A percentile compares a stretch with the other conserved stretches of the same genome.
phyloP scores from a whole-genome alignment of 2,888 invertebrate genomes.

The Drosophila falleni region DNA sequence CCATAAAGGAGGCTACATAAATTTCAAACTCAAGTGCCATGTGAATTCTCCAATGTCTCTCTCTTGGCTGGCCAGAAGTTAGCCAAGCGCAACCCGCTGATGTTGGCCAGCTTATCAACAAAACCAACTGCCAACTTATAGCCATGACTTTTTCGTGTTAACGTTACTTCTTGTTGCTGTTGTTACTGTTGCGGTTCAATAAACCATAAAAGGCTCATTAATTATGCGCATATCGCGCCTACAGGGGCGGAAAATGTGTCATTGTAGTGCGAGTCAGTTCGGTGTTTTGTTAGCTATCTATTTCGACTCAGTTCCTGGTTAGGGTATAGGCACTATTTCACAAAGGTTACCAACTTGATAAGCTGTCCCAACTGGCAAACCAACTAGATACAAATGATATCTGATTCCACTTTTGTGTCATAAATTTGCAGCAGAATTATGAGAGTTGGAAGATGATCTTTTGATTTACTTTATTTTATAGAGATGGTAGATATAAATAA shows the following conservation, averaged over 20 bases:
- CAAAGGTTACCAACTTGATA: background rate
- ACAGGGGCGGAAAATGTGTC: constrained; percentile 80
- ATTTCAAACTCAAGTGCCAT: constrained; percentile 83
- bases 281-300: constrained; percentile 35
- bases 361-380: background rate
- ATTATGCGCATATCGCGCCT: constrained; percentile 84
- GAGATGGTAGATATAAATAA: no score
- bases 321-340: constrained; percentile 34
- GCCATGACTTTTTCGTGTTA: constrained; percentile 69
- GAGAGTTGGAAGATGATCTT: no score
- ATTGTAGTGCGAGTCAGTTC: constrained; percentile 29
- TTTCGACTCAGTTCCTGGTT: constrained; percentile 36
- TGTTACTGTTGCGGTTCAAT: constrained; percentile 80
- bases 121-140: constrained; percentile 43
- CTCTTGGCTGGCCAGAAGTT: constrained; percentile 59
- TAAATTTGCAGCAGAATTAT: background rate
- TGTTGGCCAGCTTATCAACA: constrained; percentile 67
- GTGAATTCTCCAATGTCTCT: constrained; percentile 28
- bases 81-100: constrained; percentile 83
- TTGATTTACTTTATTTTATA: no score
- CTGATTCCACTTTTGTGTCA: background rate
- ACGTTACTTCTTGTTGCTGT: constrained; percentile 22
- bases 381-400: background rate
- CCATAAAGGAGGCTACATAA: constrained; percentile 80
- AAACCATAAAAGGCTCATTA: constrained; percentile 85